Evolutionary conservation across 2,797 vertebrate species (phyloP), one percentile per base, ranked within the genome.

Genomic region (Aratinga solstitialis): DNA sequence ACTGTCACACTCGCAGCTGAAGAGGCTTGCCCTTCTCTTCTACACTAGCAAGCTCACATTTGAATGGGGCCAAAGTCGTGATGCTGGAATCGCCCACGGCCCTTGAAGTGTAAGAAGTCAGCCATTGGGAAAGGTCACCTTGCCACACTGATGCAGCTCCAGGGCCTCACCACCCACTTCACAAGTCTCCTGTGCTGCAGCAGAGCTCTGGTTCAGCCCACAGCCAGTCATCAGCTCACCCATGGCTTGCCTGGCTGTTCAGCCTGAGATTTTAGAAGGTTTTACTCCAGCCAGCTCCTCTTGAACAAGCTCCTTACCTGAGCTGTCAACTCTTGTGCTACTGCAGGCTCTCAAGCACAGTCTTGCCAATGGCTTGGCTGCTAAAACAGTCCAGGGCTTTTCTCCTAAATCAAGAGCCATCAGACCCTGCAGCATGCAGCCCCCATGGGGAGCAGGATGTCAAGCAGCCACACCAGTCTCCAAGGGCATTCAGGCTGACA

Each of bases 231-330:
- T 15, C n/a, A 67, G 26, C 48, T 66, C 58, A 36, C 11, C 27
- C 11, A 51, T 3, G 14, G 45, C 27, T 36, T 71, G 30, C 21
- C 32, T 48, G 32, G 30, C 47, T 58, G 34, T 45, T 43, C 54
- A 68, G 68, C 59, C n/a, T 17, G 7, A 48, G 24, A 88, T 65
- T 87, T 84, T 23, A 45, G n/a, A n/a, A 71, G 71, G 62, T 62
- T 91, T 71, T 56, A 24, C 62, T 53, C 40, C 61, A 82, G 51
- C 9, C 50, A 71, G 5, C 34, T 89, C 53, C 19, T 82, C 63
- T 15, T 34, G 67, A 88, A 56, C 11, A 50, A 66, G 66, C 36
- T 79, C 38, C 74, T 75, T 27, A 93, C 76, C 93, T 94, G 89
- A 92, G 71, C 67, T 87, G 50, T 81, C 91, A 93, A 30, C 24